A percentile compares a stretch with the other conserved stretches of the same genome.
Evolutionary conservation across 2,888 invertebrate genomes (phyloP).

Genomic region (Dasypolia templi): DNA sequence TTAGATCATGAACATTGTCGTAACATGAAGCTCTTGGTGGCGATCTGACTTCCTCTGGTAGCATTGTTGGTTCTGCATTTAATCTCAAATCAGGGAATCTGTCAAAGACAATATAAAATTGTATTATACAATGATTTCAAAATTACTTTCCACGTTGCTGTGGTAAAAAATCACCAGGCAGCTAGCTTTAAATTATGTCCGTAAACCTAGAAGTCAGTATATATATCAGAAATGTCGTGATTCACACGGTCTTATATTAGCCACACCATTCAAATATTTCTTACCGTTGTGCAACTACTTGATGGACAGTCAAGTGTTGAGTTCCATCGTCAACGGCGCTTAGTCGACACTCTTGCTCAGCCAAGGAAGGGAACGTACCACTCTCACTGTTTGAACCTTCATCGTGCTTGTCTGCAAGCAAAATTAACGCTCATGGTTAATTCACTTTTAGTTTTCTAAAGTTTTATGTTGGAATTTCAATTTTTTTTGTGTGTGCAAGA

Average conservation of each 20-base stretch:
- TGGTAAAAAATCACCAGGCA: not conserved
- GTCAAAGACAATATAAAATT: not conserved
- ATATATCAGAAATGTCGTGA: not conserved
- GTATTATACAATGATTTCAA: not conserved
- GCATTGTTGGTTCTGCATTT: conserved; percentile 89
- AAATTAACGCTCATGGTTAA: not conserved
- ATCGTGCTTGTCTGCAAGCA: conserved; percentile 82
- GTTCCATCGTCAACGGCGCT: conserved; percentile 89
- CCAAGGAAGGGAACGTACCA: conserved; percentile 89
- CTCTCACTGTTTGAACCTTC: conserved; percentile 83
- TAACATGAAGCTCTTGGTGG: conserved; percentile 93
- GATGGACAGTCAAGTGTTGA: conserved; percentile 93
- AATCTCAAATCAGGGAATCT: conserved; percentile 93
- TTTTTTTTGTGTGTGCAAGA: conserved; percentile 18
- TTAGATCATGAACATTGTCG: conserved; percentile 93
- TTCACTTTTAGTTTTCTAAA: not conserved
- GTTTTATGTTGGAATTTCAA: not conserved
- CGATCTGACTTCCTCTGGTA: conserved; percentile 84
- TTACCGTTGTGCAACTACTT: conserved; percentile 94
- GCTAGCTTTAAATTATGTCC: not conserved
- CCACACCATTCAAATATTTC: not conserved
- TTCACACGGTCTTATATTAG: not conserved
- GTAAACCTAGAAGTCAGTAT: too few species aligned
- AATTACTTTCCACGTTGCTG: not conserved
- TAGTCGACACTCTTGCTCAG: conserved; percentile 86